These are phyloP conservation scores for Acleris emargana DNA, from an alignment of 2,888 invertebrate genomes.

Conservation along the genomic window DNA sequence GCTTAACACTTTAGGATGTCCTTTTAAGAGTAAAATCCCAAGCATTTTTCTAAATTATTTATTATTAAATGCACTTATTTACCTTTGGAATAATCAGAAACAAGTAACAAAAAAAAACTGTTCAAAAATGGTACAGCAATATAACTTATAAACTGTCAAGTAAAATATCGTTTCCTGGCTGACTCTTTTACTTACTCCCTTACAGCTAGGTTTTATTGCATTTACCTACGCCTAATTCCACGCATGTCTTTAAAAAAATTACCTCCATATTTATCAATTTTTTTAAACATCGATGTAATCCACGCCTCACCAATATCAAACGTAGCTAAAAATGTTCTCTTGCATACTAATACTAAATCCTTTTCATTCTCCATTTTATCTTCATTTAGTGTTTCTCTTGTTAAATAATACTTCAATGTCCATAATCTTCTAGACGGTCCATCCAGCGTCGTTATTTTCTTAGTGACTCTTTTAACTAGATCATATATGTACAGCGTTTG, in stretches of 20 bases:
- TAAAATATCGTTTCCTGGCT: too few relatives aligned
- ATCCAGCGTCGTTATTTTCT: not conserved
- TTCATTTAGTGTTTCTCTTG: not conserved
- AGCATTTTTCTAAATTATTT: too few relatives aligned
- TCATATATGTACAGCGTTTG: not conserved
- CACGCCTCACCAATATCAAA: not conserved
- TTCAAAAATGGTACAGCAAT: too few relatives aligned
- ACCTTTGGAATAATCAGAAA: too few relatives aligned
- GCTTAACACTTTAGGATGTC: too few relatives aligned
- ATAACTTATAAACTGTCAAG: too few relatives aligned
- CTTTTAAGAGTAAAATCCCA: too few relatives aligned
- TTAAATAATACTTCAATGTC: not conserved
- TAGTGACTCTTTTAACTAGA: not conserved
- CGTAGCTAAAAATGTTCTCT: not conserved
- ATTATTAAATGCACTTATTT: too few relatives aligned
- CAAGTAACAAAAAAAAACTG: too few relatives aligned
- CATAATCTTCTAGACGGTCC: not conserved
- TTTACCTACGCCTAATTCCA: not conserved
- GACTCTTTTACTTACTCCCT: too few relatives aligned
- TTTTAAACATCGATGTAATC: not conserved
- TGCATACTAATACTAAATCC: not conserved
- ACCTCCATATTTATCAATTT: not conserved
- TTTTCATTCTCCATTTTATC: not conserved
- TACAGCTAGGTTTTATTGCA: too few relatives aligned
- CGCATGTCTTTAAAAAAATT: not conserved